Evolutionary conservation across 1,140 invertebrate species (phyloP).

Genomic region (Nasonia giraulti): DNA sequence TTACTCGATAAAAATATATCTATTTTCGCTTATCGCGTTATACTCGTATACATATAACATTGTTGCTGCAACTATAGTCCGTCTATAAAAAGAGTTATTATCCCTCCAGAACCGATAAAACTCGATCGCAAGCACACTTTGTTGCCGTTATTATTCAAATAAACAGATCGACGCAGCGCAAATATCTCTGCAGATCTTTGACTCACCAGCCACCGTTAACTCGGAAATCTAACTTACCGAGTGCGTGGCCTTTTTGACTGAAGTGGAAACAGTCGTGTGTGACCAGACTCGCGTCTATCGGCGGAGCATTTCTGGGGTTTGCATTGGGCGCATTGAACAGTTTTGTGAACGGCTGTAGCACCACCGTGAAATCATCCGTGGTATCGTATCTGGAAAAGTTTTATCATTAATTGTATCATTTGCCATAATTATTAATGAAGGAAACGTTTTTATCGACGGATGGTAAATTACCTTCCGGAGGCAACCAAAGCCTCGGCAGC

Average conservation of each 20-base stretch:
- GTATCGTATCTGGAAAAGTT: constrained; percentile 63
- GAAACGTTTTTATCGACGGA: not conserved
- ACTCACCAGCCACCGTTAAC: not conserved
- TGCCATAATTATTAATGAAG: constrained; percentile 8
- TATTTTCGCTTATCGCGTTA: not conserved
- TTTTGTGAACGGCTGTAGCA: constrained; percentile 80
- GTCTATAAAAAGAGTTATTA: not conserved
- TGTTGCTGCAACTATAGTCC: not conserved
- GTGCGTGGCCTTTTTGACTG: constrained; percentile 77
- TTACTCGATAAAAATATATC: not conserved
- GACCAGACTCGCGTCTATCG: constrained; percentile 74
- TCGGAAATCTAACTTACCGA: constrained; percentile 66
- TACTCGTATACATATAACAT: not conserved
- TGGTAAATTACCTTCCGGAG: constrained; percentile 64
- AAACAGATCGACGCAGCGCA: too few relatives aligned
- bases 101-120: not conserved
- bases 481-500: constrained; percentile 78
- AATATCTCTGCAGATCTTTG: not conserved
- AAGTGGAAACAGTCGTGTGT: constrained; percentile 81
- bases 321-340: constrained; percentile 75
- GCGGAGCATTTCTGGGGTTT: constrained; percentile 60
- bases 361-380: constrained; percentile 80
- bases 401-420: constrained; percentile 13
- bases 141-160: not conserved
- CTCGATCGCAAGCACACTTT: not conserved